Conservation (phyloP, 2,888 invertebrate genomes). For the Drosophila histrio region DNA sequence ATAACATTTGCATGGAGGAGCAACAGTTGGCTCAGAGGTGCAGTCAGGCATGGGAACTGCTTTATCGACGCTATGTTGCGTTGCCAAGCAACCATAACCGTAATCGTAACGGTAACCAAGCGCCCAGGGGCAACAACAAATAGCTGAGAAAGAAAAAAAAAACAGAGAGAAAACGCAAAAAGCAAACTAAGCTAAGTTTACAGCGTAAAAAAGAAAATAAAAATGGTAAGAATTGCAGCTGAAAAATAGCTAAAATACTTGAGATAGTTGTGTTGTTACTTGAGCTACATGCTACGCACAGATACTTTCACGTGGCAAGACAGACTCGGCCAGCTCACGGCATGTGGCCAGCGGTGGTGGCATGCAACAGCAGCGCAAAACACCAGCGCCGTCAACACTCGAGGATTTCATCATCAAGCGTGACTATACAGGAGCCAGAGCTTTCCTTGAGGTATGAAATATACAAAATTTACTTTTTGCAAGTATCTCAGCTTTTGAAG, state of each 20-base stretch:
- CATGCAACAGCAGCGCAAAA: slow-evolving; percentile 79
- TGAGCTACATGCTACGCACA: slow-evolving; percentile 78
- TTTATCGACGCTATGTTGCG: slow-evolving; percentile 68
- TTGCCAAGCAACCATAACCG: slow-evolving; percentile 73
- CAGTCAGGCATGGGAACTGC: slow-evolving; percentile 59
- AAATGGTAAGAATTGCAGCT: slow-evolving; percentile 21
- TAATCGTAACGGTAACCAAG: slow-evolving; percentile 68
- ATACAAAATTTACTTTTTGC: neutral
- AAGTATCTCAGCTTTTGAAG: neutral
- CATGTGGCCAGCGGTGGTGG: slow-evolving; percentile 60
- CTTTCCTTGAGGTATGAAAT: slow-evolving; percentile 92
- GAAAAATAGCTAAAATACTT: slow-evolving; percentile 60
- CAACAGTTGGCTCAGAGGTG: slow-evolving; percentile 51
- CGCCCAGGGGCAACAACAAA: slow-evolving; percentile 27
- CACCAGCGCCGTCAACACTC: slow-evolving; percentile 89
- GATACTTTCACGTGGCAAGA: slow-evolving; percentile 93
- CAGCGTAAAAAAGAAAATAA: neutral
- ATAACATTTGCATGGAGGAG: slow-evolving; percentile 48
- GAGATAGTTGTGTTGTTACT: slow-evolving; percentile 25
- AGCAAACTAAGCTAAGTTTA: slow-evolving; percentile 22
- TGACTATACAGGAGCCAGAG: slow-evolving; percentile 97
- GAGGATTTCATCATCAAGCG: slow-evolving; percentile 95
- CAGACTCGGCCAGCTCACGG: slow-evolving; percentile 86
- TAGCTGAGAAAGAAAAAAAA: slow-evolving; percentile 11
- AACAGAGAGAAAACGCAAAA: neutral